phyloP scores from a whole-genome alignment of 2,113 vertebrate genomes.

The rat (Rattus norvegicus) region GRCr8 NC_086025.1:19949501-19950000 shows the following conservation, averaged over 20 bases:
- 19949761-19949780: background rate
- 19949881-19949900: accelerated
- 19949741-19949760: background rate
- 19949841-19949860: background rate
- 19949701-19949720: slow-evolving; percentile 29
- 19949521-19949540: slow-evolving; percentile 98
- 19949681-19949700: slow-evolving; percentile 44
- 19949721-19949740: background rate
- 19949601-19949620: slow-evolving; percentile 97
- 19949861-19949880: background rate
- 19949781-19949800: background rate
- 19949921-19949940: background rate
- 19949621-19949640: slow-evolving; percentile 84
- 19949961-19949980: background rate
- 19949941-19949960: background rate
- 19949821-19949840: background rate
- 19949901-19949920: background rate
- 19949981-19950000: background rate
- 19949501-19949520: slow-evolving; percentile 97
- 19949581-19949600: slow-evolving; percentile 95
- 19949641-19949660: accelerated
- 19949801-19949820: background rate
- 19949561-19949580: slow-evolving; percentile 96
- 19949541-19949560: slow-evolving; percentile 95
- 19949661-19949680: slow-evolving; percentile 20